Evolutionary conservation across 2,797 vertebrate genomes (phyloP).

Genomic region (Helicolenus hilgendorfi): DNA sequence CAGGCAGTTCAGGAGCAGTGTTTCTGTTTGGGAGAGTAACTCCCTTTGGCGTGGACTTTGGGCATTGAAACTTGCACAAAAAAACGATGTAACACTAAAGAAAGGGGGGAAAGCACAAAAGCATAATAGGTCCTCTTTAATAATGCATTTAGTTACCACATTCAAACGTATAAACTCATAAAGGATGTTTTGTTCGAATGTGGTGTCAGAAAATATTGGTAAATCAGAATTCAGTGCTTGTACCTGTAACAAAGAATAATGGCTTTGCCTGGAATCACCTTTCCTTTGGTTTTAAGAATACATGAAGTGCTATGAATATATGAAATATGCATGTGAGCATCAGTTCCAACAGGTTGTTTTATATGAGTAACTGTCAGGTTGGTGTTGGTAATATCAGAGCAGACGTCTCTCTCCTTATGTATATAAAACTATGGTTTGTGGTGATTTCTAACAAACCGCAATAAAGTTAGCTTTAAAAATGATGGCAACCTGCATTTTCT

Average conservation of each 20-base stretch:
- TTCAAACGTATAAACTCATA: background rate
- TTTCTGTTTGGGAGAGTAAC: background rate
- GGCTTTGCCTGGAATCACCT: background rate
- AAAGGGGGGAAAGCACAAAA: background rate
- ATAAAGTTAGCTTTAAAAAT: background rate
- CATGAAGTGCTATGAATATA: constrained; percentile 15
- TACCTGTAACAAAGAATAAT: background rate
- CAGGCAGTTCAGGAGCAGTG: background rate
- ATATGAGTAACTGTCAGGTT: background rate
- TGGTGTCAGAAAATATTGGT: background rate
- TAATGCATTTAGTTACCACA: background rate
- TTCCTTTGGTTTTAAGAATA: constrained; percentile 5
- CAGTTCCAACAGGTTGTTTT: background rate
- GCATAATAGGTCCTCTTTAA: background rate
- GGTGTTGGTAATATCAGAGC: background rate
- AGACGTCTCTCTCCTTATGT: background rate
- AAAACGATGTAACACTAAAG: background rate
- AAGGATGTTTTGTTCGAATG: background rate
- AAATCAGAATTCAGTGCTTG: background rate
- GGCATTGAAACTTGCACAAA: background rate
- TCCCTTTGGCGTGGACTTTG: background rate
- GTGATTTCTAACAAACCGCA: background rate
- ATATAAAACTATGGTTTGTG: background rate
- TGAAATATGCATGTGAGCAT: constrained; percentile 21
- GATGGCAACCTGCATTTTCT: background rate